Percentiles rank a stretch among this genome's conserved stretches.
Conservation (phyloP, 1,140 invertebrate genomes). For the Neodiprion lecontei region DNA sequence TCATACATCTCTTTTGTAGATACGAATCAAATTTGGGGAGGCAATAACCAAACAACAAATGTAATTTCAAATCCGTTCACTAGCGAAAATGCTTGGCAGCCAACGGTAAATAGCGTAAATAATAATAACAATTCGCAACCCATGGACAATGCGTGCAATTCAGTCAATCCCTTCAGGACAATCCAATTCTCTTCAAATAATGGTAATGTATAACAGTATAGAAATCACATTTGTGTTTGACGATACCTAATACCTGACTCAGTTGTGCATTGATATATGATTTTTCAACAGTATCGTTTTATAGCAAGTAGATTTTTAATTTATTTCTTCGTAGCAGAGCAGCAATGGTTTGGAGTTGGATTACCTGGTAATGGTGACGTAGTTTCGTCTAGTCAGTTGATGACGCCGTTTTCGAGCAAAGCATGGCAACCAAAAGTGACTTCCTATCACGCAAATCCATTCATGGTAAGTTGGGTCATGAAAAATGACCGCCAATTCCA, state of each 20-base stretch:
- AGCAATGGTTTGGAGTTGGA: conserved; percentile 51
- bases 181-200: conserved; percentile 52
- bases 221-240: conserved; percentile 10
- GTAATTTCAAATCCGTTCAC: conserved; percentile 58
- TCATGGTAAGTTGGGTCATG: conserved; percentile 48
- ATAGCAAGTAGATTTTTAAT: conserved; percentile 22
- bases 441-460: conserved; percentile 58
- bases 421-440: conserved; percentile 58
- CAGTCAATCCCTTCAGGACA: conserved; percentile 55
- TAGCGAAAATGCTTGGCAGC: conserved; percentile 49
- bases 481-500: not conserved
- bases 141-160: conserved; percentile 48
- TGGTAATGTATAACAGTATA: conserved; percentile 35
- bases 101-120: conserved; percentile 52
- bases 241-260: conserved; percentile 6
- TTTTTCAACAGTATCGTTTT: not conserved
- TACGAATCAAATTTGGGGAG: conserved; percentile 48
- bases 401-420: conserved; percentile 56
- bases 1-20: conserved; percentile 33
- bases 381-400: conserved; percentile 57
- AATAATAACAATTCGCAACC: conserved; percentile 48
- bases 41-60: conserved; percentile 47
- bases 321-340: not conserved
- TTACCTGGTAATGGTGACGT: conserved; percentile 54
- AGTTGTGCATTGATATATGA: no score